Percentiles rank a stretch among this genome's conserved stretches.
These are phyloP conservation scores for Prolemur simus DNA, from an alignment of 2,113 vertebrate species.

Conservation along the genomic window DNA sequence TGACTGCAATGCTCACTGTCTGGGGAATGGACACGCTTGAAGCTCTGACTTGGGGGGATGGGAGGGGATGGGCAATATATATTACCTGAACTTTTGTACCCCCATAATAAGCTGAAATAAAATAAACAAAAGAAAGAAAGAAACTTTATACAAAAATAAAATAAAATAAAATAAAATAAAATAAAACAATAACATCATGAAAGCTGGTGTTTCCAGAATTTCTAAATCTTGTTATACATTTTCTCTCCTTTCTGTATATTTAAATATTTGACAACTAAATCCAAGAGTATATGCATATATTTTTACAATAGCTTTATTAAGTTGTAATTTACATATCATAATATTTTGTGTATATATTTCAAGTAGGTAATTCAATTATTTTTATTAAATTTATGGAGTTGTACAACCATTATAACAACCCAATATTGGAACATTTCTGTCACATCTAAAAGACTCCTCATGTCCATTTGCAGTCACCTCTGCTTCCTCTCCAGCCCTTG, in stretches of 20 bases:
- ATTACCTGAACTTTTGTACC: no score
- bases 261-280: not conserved
- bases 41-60: no score
- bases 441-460: not conserved
- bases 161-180: no score
- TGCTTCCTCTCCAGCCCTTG: fast-evolving
- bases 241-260: not conserved
- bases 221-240: not conserved
- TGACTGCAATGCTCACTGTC: no score
- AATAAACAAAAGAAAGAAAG: no score
- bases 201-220: not conserved
- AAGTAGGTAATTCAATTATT: not conserved
- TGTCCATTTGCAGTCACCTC: fast-evolving
- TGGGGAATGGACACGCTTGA: no score
- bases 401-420: no score
- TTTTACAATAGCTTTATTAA: not conserved
- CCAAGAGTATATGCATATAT: not conserved
- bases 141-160: no score
- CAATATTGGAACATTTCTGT: not conserved
- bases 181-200: not conserved
- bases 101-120: no score
- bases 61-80: no score
- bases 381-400: not conserved
- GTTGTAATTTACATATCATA: not conserved
- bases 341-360: not conserved